Evolutionary conservation across 2,888 invertebrate species (phyloP), one percentile per base, ranked within the genome.

Genomic region (Tridacna crocea): DNA sequence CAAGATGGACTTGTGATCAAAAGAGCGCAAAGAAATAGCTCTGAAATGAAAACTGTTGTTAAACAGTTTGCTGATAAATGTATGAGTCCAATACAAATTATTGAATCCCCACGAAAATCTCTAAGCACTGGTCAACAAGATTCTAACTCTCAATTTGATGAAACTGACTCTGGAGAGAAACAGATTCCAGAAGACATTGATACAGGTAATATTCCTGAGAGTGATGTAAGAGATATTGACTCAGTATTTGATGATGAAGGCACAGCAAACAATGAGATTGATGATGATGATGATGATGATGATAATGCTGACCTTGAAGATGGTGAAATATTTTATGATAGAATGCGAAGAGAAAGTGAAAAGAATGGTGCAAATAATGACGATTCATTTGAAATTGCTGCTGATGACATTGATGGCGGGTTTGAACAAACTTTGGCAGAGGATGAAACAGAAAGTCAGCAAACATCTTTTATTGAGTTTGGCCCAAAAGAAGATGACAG

Each of bases 311-410:
- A 79, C 27, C 58, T 75, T 27, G 76, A 68, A n/a, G 27, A 73
- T 19, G 77, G 84, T 70, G 84, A 84, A 60, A 77, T 79, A 22
- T 84, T 79, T 19, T 84, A 84, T 61, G 84, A 81, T 11, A 74
- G 63, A 47, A 72, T 82, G 15, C 73, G 84, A 61, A 15, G 55
- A 55, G 55, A 55, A 19, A 75, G 79, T 26, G 75, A 79, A 55
- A 77, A 47, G 51, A 48, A 70, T 51, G 70, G 51, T 12, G 26
- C 51, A 70, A 26, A 48, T 12, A 51, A 70, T 19, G 51, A 70
- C 26, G 70, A 48, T 47, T 19, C 51, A n/a, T 46, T 46, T n/a
- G 24, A 22, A 22, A 24, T 48, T 24, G 70, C n/a, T 24, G 19
- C 48, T 13, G 70, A 70, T 51, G 70, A 70, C 51, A 51, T 70